Percentiles rank a stretch among this genome's conserved stretches.
Conservation (phyloP, 2,113 vertebrate genomes). For the Thamnaconus septentrionalis region DNA sequence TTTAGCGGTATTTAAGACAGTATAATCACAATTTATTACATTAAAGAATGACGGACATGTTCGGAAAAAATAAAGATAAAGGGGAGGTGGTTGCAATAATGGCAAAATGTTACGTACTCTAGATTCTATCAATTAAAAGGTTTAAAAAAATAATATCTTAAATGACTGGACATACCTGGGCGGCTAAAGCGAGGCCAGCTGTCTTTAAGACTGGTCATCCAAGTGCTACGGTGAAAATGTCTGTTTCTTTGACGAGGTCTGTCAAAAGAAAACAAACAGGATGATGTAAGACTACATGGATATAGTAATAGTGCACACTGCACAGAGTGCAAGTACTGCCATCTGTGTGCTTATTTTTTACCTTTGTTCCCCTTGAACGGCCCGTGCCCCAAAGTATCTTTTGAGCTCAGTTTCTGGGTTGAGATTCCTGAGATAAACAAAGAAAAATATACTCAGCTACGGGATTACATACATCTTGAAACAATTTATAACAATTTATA, state of each 20-base stretch:
- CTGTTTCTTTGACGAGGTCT: slow-evolving; percentile 89
- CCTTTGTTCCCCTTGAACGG: slow-evolving; percentile 94
- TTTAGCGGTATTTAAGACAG: too few relatives aligned
- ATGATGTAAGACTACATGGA: background rate
- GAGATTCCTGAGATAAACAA: slow-evolving; percentile 81
- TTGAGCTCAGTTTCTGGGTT: slow-evolving; percentile 97
- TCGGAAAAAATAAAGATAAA: too few relatives aligned
- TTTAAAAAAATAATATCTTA: background rate
- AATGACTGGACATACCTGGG: slow-evolving; percentile 78
- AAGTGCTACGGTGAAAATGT: slow-evolving; percentile 84
- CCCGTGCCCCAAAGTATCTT: slow-evolving; percentile 94
- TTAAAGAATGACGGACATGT: too few relatives aligned
- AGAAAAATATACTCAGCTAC: slow-evolving; percentile 2
- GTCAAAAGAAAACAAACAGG: slow-evolving; percentile 8
- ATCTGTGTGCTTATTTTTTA: slow-evolving; percentile 65
- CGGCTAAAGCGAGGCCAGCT: slow-evolving; percentile 94
- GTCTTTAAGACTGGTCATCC: slow-evolving; percentile 88
- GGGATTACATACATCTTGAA: background rate
- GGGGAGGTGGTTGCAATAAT: too few relatives aligned
- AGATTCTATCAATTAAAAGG: background rate
- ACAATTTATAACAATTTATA: too few relatives aligned
- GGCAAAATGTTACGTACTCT: too few relatives aligned
- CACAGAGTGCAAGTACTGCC: background rate
- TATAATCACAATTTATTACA: too few relatives aligned
- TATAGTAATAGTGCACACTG: background rate